phyloP scores from a whole-genome alignment of 1,140 invertebrate genomes.

The Drosophila simulans region DNA sequence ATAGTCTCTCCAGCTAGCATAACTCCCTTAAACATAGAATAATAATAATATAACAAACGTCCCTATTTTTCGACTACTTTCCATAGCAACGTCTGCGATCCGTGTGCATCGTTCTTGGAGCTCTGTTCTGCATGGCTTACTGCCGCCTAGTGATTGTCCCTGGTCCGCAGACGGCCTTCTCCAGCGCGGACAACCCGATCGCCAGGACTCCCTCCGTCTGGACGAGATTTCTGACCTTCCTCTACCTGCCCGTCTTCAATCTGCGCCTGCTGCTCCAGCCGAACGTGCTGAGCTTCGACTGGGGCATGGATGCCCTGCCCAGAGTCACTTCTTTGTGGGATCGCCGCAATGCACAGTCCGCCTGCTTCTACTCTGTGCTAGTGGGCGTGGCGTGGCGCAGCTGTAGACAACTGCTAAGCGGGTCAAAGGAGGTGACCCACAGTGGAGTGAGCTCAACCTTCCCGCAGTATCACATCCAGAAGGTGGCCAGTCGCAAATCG shows the following conservation, averaged over 20 bases:
- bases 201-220: constrained; percentile 90
- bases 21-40: too few species aligned
- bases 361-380: constrained; percentile 89
- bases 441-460: constrained; percentile 10
- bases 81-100: constrained; percentile 89
- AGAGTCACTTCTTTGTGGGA: constrained; percentile 90
- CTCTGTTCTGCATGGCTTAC: constrained; percentile 87
- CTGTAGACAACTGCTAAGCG: constrained; percentile 42
- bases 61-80: not conserved
- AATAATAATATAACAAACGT: too few species aligned
- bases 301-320: constrained; percentile 97
- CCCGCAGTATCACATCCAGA: constrained; percentile 72
- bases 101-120: constrained; percentile 86
- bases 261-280: constrained; percentile 93
- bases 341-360: constrained; percentile 89
- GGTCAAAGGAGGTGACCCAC: constrained; percentile 14
- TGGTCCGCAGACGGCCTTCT: constrained; percentile 90
- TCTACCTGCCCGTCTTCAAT: constrained; percentile 95
- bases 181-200: constrained; percentile 95
- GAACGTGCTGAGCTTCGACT: constrained; percentile 94
- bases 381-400: constrained; percentile 85
- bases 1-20: too few species aligned
- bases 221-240: constrained; percentile 92
- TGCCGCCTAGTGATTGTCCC: constrained; percentile 88
- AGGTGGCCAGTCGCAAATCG: constrained; percentile 68